A percentile compares a stretch with the other conserved stretches of the same genome.
phyloP scores from a whole-genome alignment of 2,888 invertebrate species.

The Epinotia nisella region DNA sequence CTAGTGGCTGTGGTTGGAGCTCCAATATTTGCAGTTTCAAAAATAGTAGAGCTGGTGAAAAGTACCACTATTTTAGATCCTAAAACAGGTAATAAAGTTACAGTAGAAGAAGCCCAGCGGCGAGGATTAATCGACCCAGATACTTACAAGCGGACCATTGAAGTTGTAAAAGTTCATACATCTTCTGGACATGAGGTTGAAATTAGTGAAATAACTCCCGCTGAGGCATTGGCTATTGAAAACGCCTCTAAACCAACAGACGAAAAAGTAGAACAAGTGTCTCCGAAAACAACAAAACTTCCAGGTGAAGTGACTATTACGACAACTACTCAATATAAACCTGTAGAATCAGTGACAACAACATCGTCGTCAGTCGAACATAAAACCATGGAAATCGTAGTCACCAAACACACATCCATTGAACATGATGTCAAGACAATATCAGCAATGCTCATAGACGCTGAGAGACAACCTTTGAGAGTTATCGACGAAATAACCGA shows the following conservation, averaged over 20 bases:
- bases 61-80: constrained; percentile 87
- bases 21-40: constrained; percentile 88
- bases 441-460: constrained; percentile 75
- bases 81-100: constrained; percentile 88
- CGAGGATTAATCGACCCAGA: constrained; percentile 86
- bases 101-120: constrained; percentile 88
- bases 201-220: constrained; percentile 32
- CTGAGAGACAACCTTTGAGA: constrained; percentile 76
- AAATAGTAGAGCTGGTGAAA: constrained; percentile 87
- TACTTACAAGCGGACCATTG: constrained; percentile 67
- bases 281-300: constrained; percentile 50
- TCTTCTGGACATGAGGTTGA: constrained; percentile 38
- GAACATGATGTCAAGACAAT: constrained; percentile 64
- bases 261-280: constrained; percentile 48
- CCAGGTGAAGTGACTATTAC: constrained; percentile 53
- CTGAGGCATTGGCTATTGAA: constrained; percentile 47
- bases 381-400: constrained; percentile 52
- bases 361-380: constrained; percentile 54
- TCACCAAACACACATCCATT: constrained; percentile 47
- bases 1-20: constrained; percentile 89
- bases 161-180: constrained; percentile 45
- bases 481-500: constrained; percentile 80
- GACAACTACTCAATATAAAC: constrained; percentile 56
- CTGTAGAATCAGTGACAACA: constrained; percentile 54
- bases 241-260: constrained; percentile 45